phyloP scores from a whole-genome alignment of 2,888 invertebrate species.

The Andrena praecox region DNA sequence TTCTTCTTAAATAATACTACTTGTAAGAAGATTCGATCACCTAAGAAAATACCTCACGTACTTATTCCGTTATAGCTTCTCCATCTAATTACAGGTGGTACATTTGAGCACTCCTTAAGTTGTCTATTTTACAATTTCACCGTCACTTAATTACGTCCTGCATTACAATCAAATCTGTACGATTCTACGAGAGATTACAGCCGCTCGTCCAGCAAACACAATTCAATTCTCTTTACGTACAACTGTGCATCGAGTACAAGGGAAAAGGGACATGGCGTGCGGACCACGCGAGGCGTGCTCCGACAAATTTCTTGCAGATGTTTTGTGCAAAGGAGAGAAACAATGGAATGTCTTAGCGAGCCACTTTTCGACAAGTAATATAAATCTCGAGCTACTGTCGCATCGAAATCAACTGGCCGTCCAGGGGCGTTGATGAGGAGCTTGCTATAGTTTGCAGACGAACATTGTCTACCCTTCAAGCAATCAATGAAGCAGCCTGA shows the following conservation, averaged over 20 bases:
- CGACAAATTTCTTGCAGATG: neutral
- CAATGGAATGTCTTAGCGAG: slow-evolving; percentile 20
- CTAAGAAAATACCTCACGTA: neutral
- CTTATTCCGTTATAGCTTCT: slow-evolving; percentile 4
- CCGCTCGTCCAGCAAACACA: too few species aligned
- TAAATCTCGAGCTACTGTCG: neutral
- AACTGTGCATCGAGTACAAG: neutral
- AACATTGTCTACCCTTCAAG: neutral
- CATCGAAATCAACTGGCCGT: neutral
- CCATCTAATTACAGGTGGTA: neutral
- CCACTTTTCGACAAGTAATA: slow-evolving; percentile 28
- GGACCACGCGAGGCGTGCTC: neutral
- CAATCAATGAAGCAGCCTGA: neutral
- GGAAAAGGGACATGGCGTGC: slow-evolving; percentile 1
- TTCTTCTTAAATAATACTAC: neutral
- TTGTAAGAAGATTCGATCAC: neutral
- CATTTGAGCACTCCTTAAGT: neutral
- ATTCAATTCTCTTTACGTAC: neutral
- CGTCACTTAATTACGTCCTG: neutral
- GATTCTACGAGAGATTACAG: neutral
- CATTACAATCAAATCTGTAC: neutral
- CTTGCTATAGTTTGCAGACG: neutral
- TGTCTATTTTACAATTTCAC: neutral
- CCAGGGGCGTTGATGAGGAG: too few species aligned
- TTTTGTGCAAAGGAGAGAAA: neutral